Evolutionary conservation across 2,888 invertebrate genomes (phyloP), one percentile per base, ranked within the genome.

Genomic region (Vanessa cardui): DNA sequence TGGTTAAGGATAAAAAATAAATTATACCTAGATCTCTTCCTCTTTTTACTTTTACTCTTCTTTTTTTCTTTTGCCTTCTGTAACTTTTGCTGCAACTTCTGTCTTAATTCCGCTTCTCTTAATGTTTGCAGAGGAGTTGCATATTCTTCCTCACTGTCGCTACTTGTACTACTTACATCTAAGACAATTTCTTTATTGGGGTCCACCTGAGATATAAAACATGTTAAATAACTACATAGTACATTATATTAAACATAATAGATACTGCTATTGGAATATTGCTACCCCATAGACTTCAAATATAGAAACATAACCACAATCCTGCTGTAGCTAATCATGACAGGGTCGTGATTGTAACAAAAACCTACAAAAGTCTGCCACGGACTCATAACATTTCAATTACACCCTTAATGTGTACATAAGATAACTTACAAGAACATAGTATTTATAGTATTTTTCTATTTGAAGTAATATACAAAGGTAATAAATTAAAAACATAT

Each of bases 101-200:
- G 95, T 68, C 94, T 93, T 1, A 98, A 83, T 83, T 98, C 98
- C 65, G 95, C 95, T 80, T 97, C 96, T 21, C 97, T 90, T 49
- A 98, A 84, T 72, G 95, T 95, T 39, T 97, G 97, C 62, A 98
- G 85, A 0, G 98, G 98, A 0, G 98, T 98, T 2, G 96, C 92
- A 82, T 97, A 97, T 74, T 98, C 96, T 69, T 95, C 94, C 73
- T 96, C 96, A 26, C 96, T 96, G 78, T 98, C 98, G 70, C 98
- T 98, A 78, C 98, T 98, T 6, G 98, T 99, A 78, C 98, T 98
- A 82, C 98, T 98, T 0, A 99, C 97, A 84, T 99, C 99, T 66
- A 99, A 86, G 2, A 99, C 96, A 77, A 97, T 96, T 82, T 98
- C 98, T 83, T 97, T 98, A 81, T 97, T 96, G 0, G 98, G 98